A percentile compares a stretch with the other conserved stretches of the same genome.
Conservation (phyloP, 2,888 invertebrate species). For the Anorthoa munda region DNA sequence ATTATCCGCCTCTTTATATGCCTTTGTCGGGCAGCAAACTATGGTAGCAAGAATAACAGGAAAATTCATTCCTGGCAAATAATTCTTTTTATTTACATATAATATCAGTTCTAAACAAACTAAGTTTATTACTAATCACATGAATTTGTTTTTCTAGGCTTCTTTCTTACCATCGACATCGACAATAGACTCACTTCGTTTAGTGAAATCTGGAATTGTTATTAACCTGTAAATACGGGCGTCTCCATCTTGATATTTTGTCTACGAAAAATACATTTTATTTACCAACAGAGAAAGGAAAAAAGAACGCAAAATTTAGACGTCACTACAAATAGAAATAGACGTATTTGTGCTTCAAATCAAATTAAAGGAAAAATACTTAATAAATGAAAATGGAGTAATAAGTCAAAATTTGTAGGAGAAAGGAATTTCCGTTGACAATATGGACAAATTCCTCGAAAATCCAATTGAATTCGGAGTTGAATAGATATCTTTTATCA, state of each 20-base stretch:
- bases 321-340: slow-evolving; percentile 20
- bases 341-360: slow-evolving; percentile 22
- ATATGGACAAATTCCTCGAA: slow-evolving; percentile 31
- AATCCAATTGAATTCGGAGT: slow-evolving; percentile 37
- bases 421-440: slow-evolving; percentile 34
- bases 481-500: slow-evolving; percentile 45
- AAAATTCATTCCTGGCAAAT: background rate
- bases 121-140: background rate
- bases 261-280: slow-evolving; percentile 12
- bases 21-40: background rate
- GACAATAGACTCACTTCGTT: slow-evolving; percentile 3
- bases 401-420: slow-evolving; percentile 29
- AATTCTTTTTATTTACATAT: background rate
- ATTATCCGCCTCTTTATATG: background rate
- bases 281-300: slow-evolving; percentile 27
- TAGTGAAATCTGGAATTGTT: background rate
- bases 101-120: background rate
- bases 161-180: background rate
- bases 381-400: slow-evolving; percentile 18
- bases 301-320: slow-evolving; percentile 5
- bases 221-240: background rate
- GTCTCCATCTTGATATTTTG: slow-evolving; percentile 8
- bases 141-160: background rate
- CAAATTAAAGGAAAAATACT: slow-evolving; percentile 29
- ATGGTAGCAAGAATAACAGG: background rate